phyloP scores from a whole-genome alignment of 2,888 invertebrate genomes.

The Agapetus fuscipes region DNA sequence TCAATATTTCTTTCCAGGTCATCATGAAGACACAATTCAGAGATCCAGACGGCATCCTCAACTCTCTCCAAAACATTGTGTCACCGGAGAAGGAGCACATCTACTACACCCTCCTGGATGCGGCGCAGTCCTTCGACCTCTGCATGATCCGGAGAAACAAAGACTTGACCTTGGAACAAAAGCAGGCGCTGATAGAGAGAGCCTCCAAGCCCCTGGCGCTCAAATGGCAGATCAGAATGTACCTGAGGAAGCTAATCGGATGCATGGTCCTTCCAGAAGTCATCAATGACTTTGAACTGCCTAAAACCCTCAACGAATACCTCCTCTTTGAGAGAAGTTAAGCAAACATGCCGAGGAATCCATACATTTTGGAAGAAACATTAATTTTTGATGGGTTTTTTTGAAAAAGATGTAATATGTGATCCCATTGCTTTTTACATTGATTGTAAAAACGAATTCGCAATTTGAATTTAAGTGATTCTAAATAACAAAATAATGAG shows the following conservation, averaged over 20 bases:
- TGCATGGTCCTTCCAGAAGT: conserved; percentile 45
- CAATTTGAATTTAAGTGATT: too few relatives aligned
- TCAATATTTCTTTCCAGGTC: conserved; percentile 50
- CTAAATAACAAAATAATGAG: too few relatives aligned
- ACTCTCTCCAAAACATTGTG: conserved; percentile 61
- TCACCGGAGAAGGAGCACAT: conserved; percentile 40
- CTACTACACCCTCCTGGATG: conserved; percentile 58
- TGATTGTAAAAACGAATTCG: too few relatives aligned
- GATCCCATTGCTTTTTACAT: too few relatives aligned
- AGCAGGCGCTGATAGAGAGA: conserved; percentile 51
- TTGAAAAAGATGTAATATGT: conserved; percentile 3
- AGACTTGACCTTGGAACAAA: conserved; percentile 54
- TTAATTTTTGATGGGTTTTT: too few relatives aligned
- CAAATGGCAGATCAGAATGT: conserved; percentile 54
- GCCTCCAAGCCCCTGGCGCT: conserved; percentile 59
- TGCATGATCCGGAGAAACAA: conserved; percentile 70
- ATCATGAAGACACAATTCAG: conserved; percentile 77
- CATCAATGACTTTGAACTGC: conserved; percentile 52
- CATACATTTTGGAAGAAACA: conserved; percentile 5
- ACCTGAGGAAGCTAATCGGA: conserved; percentile 48
- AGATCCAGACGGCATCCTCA: conserved; percentile 74
- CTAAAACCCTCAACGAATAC: conserved; percentile 55
- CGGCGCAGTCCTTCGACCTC: conserved; percentile 67
- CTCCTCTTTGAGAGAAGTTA: conserved; percentile 57
- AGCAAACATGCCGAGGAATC: conserved; percentile 19